Percentiles rank a stretch among this genome's conserved stretches.
Evolutionary conservation across 2,113 vertebrate species (phyloP).

Genomic region (Bombycilla garrulus): DNA sequence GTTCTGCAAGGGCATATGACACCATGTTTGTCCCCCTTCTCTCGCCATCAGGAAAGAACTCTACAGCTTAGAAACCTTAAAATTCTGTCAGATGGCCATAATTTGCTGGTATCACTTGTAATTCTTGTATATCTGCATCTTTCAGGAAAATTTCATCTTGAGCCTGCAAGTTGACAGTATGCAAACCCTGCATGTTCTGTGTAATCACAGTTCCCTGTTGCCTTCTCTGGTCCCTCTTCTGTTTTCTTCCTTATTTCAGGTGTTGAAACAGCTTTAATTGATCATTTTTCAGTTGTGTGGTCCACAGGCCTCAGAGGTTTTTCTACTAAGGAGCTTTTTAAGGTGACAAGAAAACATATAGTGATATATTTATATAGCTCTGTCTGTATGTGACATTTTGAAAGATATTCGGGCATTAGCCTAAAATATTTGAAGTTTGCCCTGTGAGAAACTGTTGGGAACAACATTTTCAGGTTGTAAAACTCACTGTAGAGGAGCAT

Average conservation of each 20-base stretch:
- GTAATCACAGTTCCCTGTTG: not conserved
- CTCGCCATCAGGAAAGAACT: not conserved
- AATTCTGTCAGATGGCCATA: not conserved
- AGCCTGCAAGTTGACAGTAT: not conserved
- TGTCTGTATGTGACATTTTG: not conserved
- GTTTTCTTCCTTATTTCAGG: not conserved
- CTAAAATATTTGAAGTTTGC: not conserved
- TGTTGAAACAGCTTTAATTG: not conserved
- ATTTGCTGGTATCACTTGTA: not conserved
- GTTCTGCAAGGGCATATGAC: not conserved
- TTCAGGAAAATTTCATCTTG: not conserved
- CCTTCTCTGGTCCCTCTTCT: not conserved
- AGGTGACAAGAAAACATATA: not conserved
- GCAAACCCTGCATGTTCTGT: not conserved
- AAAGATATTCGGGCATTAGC: not conserved
- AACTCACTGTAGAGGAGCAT: not conserved
- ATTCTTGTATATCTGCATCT: not conserved
- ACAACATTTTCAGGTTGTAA: not conserved
- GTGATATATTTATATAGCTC: not conserved
- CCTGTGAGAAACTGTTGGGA: not conserved
- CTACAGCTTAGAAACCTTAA: not conserved
- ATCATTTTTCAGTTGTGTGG: not conserved
- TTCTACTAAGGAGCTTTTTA: not conserved
- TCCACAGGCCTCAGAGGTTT: not conserved
- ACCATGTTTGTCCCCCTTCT: fast-evolving